phyloP scores from a whole-genome alignment of 1,140 invertebrate species.

The Bemisia tabaci region DNA sequence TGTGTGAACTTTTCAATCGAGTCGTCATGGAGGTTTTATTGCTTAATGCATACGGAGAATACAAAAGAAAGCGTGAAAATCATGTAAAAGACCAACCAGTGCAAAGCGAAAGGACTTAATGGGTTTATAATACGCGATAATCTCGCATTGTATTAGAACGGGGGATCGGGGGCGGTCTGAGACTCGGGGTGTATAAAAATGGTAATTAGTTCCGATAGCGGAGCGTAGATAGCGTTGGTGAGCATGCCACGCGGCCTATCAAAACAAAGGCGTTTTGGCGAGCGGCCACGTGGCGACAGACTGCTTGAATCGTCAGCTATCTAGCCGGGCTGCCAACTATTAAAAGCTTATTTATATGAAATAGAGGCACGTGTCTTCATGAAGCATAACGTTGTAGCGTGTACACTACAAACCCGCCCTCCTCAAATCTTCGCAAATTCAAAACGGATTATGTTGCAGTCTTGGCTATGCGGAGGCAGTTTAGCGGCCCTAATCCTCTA shows the following conservation, averaged over 20 bases:
- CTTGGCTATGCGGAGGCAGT: not conserved
- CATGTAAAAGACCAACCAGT: not conserved
- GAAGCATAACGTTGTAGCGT: not conserved
- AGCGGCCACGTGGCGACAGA: not conserved
- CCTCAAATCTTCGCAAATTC: not conserved
- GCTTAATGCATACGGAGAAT: not conserved
- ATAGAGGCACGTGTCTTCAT: not conserved
- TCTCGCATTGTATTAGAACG: not conserved
- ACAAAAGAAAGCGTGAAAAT: not conserved
- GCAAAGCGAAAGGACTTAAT: not conserved
- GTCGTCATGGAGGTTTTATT: not conserved
- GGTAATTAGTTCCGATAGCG: not conserved
- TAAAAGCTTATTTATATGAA: not conserved
- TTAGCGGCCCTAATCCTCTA: not conserved
- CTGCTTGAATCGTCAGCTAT: not conserved
- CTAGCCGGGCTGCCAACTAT: not conserved
- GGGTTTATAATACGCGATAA: not conserved
- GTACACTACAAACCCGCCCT: not conserved
- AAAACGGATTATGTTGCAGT: not conserved
- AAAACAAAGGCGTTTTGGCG: not conserved
- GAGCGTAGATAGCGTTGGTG: not conserved
- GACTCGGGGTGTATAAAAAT: not conserved
- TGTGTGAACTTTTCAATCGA: not conserved
- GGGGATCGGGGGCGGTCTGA: not conserved
- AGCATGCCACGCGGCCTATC: not conserved